Base-by-base conservation (phyloP, 1,140 invertebrate species). In the Reticulitermes speratus region DNA sequence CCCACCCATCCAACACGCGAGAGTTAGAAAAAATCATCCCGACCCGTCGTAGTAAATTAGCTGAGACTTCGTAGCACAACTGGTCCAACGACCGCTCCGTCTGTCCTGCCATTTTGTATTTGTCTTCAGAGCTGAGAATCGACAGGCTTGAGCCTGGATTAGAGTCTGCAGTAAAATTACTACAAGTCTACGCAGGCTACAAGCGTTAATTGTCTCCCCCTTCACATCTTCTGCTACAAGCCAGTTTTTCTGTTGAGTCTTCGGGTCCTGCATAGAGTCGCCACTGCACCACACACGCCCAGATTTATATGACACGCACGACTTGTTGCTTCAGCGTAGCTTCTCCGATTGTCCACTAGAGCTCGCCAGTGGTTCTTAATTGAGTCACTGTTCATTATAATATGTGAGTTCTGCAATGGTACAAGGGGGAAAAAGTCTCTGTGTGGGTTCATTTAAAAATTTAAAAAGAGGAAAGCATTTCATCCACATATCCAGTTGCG, bases 11-110 rank as follows among this genome's bases (percentile, higher is more conserved):
- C 65, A 75, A 25, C 65, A 75, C 65, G 65, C 65, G 65, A 75
- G 65, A 75, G 65, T 75, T 75, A 75, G 65, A 75, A 75, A 59
- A 75, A 75, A 75, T 75, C 65, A 30, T 75, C 65, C 65, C 14
- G 65, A 75, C 65, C 65, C 65, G n/a, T 75, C 65, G 65, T 75
- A 75, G 65, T 75, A 75, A 75, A 75, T 75, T 75, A 75, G 65
- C 65, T 75, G 65, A 75, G 65, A 75, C 65, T 75, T 75, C 65
- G 65, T 75, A 75, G 65, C 65, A 30, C 65, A 25, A 75, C 65
- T 75, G 65, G 65, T 75, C 65, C 65, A 75, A n/a, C 65, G 65
- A 75, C 65, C 65, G 65, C 65, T 75, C 65, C 65, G 65, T 75
- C 65, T 75, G 65, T 75, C n/a, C 65, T 75, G 65, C 65, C 65